A percentile compares a stretch with the other conserved stretches of the same genome.
These are phyloP conservation scores for Paracentrotus lividus DNA, from an alignment of 53 echinoderm and acorn worm genomes.

Conservation along the genomic window DNA sequence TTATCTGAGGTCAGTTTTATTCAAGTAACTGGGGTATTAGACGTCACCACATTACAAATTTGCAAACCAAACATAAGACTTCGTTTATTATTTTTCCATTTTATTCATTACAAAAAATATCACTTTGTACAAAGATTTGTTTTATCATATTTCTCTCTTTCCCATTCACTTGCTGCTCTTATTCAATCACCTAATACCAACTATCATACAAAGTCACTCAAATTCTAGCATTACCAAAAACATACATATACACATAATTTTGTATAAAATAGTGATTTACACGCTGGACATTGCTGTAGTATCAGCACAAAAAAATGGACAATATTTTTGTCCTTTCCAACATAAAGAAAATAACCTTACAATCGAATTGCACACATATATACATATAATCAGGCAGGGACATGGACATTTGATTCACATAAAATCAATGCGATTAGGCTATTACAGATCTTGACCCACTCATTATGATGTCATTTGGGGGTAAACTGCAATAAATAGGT, in stretches of 20 bases:
- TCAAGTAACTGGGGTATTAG: too few species aligned
- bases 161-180: not conserved
- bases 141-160: not conserved
- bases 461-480: too few species aligned
- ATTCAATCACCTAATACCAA: conserved; percentile 2
- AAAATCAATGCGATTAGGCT: not conserved
- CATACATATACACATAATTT: conserved; percentile 7
- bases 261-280: not conserved
- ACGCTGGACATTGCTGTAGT: conserved; percentile 1
- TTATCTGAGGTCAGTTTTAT: too few species aligned
- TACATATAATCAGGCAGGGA: not conserved
- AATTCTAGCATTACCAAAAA: not conserved
- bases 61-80: not conserved
- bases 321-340: not conserved
- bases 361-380: conserved; percentile 36
- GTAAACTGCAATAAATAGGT: too few species aligned
- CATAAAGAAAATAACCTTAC: not conserved
- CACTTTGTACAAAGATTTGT: conserved; percentile 41
- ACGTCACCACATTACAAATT: too few species aligned
- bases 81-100: conserved; percentile 2
- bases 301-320: not conserved
- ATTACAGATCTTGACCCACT: not conserved
- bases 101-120: conserved; percentile 49
- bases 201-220: not conserved
- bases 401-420: not conserved